Conservation (phyloP, 2,797 vertebrate genomes). For the Hippopotamyrus pictus region DNA sequence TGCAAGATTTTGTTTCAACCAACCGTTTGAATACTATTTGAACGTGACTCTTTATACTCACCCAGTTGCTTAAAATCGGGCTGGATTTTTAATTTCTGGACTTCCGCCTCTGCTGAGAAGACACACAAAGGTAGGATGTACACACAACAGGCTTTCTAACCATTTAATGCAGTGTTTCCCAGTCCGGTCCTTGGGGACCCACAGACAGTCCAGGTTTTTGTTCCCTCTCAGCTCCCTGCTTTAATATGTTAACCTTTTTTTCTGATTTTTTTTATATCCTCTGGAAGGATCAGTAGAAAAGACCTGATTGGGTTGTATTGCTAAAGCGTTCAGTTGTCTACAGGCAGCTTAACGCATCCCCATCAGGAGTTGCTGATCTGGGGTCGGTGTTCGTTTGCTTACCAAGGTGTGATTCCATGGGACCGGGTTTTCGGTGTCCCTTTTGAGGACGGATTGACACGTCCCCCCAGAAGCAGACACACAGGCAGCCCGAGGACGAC, state of each 20-base stretch:
- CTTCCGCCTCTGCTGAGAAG: neutral
- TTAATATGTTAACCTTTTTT: neutral
- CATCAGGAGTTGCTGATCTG: neutral
- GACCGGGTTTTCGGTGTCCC: neutral
- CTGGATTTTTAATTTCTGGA: neutral
- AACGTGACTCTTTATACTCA: neutral
- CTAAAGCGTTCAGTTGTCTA: neutral
- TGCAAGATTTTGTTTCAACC: neutral
- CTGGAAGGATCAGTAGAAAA: neutral
- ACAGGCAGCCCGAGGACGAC: conserved; percentile 35
- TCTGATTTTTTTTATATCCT: neutral
- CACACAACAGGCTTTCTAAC: neutral
- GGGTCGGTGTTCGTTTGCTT: neutral
- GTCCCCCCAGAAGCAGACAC: neutral
- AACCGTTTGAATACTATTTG: neutral
- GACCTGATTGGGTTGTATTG: neutral
- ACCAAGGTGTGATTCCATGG: neutral
- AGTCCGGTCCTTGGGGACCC: neutral
- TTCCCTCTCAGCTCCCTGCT: neutral
- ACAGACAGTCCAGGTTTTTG: neutral
- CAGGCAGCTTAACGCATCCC: neutral
- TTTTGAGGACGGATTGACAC: conserved; percentile 45
- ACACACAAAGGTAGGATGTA: neutral
- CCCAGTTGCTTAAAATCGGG: neutral
- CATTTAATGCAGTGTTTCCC: neutral